These are phyloP conservation scores for Dicyrtomina minuta DNA, from an alignment of 2,888 invertebrate genomes.

Conservation along the genomic window DNA sequence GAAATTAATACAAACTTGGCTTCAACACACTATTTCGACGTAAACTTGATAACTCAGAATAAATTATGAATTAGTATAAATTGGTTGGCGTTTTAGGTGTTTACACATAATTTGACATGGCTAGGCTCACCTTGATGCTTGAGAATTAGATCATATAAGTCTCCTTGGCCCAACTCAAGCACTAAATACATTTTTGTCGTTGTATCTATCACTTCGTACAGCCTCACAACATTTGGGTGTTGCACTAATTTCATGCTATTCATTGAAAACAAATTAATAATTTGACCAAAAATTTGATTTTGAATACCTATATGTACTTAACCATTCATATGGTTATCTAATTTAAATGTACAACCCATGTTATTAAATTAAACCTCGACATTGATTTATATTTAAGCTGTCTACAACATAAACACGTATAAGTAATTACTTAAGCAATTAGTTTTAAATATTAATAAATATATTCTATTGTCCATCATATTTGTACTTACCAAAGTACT, in stretches of 20 bases:
- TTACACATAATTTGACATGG: background rate
- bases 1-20: conserved; percentile 14
- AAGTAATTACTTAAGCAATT: too few relatives aligned
- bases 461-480: conserved; percentile 99
- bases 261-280: too few relatives aligned
- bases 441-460: too few relatives aligned
- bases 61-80: background rate
- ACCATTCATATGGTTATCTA: too few relatives aligned
- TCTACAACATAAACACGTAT: too few relatives aligned
- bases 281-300: too few relatives aligned
- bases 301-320: too few relatives aligned
- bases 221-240: conserved; percentile 90
- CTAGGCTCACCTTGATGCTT: conserved; percentile 41
- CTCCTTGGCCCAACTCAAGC: conserved; percentile 93
- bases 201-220: conserved; percentile 99
- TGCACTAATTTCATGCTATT: conserved; percentile 66
- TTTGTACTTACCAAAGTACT: conserved; percentile 66
- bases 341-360: too few relatives aligned
- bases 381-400: background rate
- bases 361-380: conserved; percentile 52
- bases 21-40: too few relatives aligned
- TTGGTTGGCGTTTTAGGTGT: background rate
- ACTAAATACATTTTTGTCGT: conserved; percentile 96
- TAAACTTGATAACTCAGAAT: too few relatives aligned
- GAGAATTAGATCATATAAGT: conserved; percentile 48